Percentiles rank a stretch among this genome's conserved stretches.
These are phyloP conservation scores for Trichomalopsis sarcophagae DNA, from an alignment of 1,140 invertebrate species.

Conservation along the genomic window DNA sequence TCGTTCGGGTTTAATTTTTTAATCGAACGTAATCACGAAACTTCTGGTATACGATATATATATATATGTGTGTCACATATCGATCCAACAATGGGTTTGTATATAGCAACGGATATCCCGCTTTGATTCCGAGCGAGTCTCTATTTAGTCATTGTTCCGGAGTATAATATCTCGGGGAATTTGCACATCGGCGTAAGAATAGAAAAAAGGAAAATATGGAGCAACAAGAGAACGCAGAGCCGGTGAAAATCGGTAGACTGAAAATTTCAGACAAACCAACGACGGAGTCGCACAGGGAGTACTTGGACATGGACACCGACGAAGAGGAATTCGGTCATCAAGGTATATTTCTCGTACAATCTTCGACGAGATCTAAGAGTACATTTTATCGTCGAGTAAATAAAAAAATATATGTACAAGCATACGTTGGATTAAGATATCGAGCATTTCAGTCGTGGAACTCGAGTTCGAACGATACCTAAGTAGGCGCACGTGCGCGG, in stretches of 20 bases:
- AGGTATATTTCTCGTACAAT: constrained; percentile 57
- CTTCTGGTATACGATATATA: too few relatives aligned
- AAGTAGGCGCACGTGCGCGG: too few relatives aligned
- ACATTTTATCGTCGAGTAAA: too few relatives aligned
- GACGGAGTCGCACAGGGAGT: constrained; percentile 65
- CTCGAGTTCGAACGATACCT: too few relatives aligned
- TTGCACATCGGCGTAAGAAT: neutral
- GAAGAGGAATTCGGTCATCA: constrained; percentile 70
- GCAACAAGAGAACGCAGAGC: constrained; percentile 13
- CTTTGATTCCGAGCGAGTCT: neutral
- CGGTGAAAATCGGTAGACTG: constrained; percentile 40
- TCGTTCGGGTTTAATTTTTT: too few relatives aligned
- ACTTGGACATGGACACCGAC: constrained; percentile 71
- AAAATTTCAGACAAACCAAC: constrained; percentile 61
- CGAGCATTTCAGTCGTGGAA: too few relatives aligned
- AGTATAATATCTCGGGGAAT: neutral
- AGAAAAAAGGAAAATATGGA: constrained; percentile 8
- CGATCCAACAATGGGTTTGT: constrained; percentile 25
- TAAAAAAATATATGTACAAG: too few relatives aligned
- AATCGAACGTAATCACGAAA: too few relatives aligned
- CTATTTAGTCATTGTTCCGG: neutral
- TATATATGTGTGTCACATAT: neutral
- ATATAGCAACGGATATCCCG: constrained; percentile 18
- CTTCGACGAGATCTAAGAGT: too few relatives aligned
- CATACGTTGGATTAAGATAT: too few relatives aligned